phyloP scores from a whole-genome alignment of 2,797 vertebrate species.

The Tokudaia muenninki region DNA sequence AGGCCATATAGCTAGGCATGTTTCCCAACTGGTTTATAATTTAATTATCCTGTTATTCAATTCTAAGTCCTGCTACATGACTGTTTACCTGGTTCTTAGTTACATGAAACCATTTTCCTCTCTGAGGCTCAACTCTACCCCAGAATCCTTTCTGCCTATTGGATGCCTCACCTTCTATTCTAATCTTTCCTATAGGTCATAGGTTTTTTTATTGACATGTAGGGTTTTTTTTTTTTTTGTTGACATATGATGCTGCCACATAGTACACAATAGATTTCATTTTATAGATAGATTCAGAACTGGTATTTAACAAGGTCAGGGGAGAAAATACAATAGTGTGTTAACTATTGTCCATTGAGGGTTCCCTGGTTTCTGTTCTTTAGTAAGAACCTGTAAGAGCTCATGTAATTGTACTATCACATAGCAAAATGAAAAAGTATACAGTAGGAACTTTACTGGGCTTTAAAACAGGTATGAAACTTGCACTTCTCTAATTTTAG shows the following conservation, averaged over 20 bases:
- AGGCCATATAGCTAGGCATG: not conserved
- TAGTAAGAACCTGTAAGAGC: not conserved
- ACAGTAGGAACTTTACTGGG: slow-evolving; percentile 17
- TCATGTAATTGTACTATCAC: not conserved
- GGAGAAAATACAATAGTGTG: slow-evolving; percentile 17
- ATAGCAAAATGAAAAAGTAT: not conserved
- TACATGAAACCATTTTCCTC: not conserved
- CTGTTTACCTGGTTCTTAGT: not conserved
- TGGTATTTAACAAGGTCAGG: not conserved
- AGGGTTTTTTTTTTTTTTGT: not conserved
- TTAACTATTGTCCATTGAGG: not conserved
- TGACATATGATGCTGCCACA: not conserved
- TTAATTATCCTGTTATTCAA: not conserved
- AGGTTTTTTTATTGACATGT: not conserved
- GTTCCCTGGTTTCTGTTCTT: not conserved
- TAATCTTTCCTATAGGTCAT: not conserved
- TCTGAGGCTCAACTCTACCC: not conserved
- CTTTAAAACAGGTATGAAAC: not conserved
- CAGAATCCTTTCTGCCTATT: not conserved
- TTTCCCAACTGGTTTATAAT: not conserved
- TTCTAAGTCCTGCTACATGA: not conserved
- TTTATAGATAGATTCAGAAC: not conserved
- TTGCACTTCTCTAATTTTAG: slow-evolving; percentile 1
- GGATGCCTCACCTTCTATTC: not conserved
- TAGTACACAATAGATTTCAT: not conserved